Evolutionary conservation across 2,113 vertebrate species (phyloP).

Genomic region (Hepsetus odoe): DNA sequence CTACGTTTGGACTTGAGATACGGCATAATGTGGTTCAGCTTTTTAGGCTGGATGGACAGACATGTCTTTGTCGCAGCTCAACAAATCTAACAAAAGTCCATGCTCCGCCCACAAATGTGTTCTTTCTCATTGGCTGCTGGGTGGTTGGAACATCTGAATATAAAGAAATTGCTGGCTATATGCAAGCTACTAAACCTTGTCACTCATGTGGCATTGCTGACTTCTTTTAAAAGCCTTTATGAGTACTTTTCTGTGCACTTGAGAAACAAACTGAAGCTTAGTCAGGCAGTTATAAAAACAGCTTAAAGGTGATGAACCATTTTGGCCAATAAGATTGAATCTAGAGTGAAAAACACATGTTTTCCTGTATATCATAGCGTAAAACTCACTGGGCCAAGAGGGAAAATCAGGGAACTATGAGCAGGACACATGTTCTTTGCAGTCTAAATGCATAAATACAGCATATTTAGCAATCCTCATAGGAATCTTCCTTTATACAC

Average conservation of each 20-base stretch:
- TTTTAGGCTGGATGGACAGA: neutral
- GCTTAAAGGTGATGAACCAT: neutral
- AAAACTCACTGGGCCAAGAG: too few relatives aligned
- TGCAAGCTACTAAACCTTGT: neutral
- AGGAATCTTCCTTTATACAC: too few relatives aligned
- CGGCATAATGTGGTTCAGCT: neutral
- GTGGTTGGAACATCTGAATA: neutral
- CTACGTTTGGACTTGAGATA: neutral
- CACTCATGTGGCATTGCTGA: neutral
- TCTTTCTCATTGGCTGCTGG: neutral
- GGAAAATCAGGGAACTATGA: too few relatives aligned
- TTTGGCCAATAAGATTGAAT: too few relatives aligned
- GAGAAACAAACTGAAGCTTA: neutral
- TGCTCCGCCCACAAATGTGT: neutral
- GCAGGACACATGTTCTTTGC: too few relatives aligned
- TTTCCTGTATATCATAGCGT: too few relatives aligned
- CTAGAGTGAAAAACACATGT: too few relatives aligned
- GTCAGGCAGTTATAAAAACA: neutral
- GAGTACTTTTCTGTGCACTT: too few relatives aligned
- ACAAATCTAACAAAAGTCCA: neutral
- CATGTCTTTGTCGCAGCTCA: neutral
- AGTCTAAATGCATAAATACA: too few relatives aligned
- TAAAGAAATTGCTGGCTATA: neutral
- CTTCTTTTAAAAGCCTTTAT: neutral
- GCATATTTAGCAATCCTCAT: too few relatives aligned